Evolutionary conservation across 2,797 vertebrate genomes (phyloP).

Genomic region (Phoeniculus purpureus): DNA sequence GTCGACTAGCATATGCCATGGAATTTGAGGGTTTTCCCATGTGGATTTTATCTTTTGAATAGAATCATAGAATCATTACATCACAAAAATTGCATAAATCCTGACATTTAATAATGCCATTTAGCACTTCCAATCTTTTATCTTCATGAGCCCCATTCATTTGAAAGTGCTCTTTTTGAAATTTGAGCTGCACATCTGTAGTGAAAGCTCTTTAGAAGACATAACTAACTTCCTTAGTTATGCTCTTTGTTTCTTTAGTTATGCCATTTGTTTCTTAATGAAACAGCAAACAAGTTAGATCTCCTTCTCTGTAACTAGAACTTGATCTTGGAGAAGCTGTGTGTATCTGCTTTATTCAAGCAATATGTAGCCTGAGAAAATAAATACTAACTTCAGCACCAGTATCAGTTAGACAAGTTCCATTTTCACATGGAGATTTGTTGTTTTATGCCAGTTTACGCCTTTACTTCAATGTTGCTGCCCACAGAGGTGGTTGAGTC

Average conservation of each 20-base stretch:
- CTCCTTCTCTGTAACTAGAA: background rate
- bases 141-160: background rate
- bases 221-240: background rate
- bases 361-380: background rate
- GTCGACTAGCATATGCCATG: background rate
- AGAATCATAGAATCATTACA: background rate
- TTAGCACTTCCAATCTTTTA: background rate
- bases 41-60: background rate
- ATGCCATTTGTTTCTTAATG: background rate
- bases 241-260: background rate
- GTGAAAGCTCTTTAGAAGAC: background rate
- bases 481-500: too few relatives aligned
- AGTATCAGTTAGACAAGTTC: background rate
- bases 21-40: background rate
- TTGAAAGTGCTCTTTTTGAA: background rate
- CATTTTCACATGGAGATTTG: background rate
- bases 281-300: background rate
- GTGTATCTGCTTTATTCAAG: background rate
- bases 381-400: background rate
- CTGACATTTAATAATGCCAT: background rate
- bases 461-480: background rate
- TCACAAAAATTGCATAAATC: background rate
- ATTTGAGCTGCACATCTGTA: background rate
- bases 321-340: background rate
- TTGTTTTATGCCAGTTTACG: background rate